phyloP scores from a whole-genome alignment of 2,888 invertebrate genomes.

The Drosophila mimetica region DNA sequence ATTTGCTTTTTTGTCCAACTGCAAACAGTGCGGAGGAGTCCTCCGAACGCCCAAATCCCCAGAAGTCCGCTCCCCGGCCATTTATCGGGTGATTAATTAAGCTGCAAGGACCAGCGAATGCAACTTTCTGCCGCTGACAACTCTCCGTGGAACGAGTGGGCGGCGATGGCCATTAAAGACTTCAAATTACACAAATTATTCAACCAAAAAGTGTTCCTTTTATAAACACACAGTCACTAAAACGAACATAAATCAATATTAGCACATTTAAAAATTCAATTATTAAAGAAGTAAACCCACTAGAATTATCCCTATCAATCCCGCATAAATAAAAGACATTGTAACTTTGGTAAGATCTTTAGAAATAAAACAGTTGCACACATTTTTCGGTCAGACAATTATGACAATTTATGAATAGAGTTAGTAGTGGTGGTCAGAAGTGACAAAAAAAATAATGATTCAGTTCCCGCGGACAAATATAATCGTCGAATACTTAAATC shows the following conservation, averaged over 20 bases:
- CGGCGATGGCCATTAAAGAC: conserved; percentile 6
- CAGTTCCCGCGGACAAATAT: conserved; percentile 18
- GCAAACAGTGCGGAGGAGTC: conserved; percentile 32
- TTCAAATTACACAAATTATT: conserved; percentile 8
- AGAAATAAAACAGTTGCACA: conserved; percentile 31
- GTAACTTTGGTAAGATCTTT: conserved; percentile 27
- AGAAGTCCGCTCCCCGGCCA: conserved; percentile 4
- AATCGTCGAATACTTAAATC: conserved; percentile 18
- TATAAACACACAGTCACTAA: no score
- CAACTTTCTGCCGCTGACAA: conserved; percentile 65
- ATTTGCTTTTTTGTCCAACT: conserved; percentile 43
- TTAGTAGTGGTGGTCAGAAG: conserved; percentile 8
- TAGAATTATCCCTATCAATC: background rate
- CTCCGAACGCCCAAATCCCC: conserved; percentile 1
- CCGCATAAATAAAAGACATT: background rate
- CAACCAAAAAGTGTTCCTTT: background rate
- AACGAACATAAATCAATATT: no score
- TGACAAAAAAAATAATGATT: conserved; percentile 4
- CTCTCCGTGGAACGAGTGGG: background rate
- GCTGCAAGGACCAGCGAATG: conserved; percentile 49
- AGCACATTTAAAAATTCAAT: no score
- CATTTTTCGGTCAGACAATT: background rate
- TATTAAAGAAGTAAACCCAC: no score
- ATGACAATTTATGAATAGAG: conserved; percentile 11
- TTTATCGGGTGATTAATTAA: conserved; percentile 63